A percentile compares a stretch with the other conserved stretches of the same genome.
Evolutionary conservation across 2,113 vertebrate genomes (phyloP).

Genomic region (Baryphthengus martii): DNA sequence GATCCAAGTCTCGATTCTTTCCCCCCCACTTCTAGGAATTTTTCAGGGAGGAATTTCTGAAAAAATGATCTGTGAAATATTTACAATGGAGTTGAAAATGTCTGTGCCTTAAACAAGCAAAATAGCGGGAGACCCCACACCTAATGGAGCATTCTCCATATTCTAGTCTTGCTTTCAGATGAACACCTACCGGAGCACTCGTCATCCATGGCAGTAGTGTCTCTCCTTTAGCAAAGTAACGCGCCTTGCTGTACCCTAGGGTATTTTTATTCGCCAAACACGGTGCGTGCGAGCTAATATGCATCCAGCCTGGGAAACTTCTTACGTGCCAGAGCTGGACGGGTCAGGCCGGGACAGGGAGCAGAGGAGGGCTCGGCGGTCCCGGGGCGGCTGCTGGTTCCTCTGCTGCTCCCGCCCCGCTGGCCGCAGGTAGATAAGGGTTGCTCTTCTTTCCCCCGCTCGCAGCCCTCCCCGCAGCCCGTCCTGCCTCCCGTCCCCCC

Average conservation of each 20-base stretch:
- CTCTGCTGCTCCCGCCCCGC: not conserved
- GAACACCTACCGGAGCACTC: not conserved
- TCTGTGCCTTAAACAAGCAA: not conserved
- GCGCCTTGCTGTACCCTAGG: not conserved
- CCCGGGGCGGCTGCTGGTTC: not conserved
- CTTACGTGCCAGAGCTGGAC: not conserved
- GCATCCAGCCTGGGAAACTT: not conserved
- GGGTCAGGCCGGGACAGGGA: not conserved
- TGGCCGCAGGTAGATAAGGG: not conserved
- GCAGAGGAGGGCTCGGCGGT: not conserved
- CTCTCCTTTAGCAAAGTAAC: not conserved
- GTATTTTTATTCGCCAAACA: rapidly evolving
- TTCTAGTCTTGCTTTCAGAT: rapidly evolving
- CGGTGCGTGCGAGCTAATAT: rapidly evolving
- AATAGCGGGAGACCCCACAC: not conserved
- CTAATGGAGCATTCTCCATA: not conserved
- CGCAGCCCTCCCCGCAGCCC: not conserved
- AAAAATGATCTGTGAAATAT: not conserved
- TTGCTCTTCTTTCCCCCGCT: not conserved
- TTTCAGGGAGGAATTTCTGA: not conserved
- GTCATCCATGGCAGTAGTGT: no score
- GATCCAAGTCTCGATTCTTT: not conserved
- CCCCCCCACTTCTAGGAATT: not conserved
- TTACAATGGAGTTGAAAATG: not conserved
- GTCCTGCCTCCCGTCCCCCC: no score